Evolutionary conservation across 2,888 invertebrate species (phyloP), one percentile per base, ranked within the genome.

Genomic region (Microctonus aethiopoides): DNA sequence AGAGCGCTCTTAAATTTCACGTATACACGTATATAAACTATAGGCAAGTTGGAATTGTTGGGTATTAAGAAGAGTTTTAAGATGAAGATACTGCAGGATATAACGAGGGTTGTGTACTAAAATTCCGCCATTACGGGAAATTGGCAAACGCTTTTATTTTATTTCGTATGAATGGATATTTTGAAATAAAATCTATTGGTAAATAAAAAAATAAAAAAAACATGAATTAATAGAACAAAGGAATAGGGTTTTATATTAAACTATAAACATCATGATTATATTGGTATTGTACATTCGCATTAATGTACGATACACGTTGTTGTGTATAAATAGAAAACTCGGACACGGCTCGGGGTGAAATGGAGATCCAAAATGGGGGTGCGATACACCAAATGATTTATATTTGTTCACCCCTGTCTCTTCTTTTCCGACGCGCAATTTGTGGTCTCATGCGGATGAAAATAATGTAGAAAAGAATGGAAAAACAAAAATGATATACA

Each of bases 321-420:
- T 20, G 24, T 36, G 24, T 32, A 67, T 60, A 51, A 67, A 67
- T 67, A 67, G 59, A 52, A 52, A 60, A 59, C 24, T 51, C 36
- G 67, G 46, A 59, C 59, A 67, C 59, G 46, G 60, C 20, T 46
- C 46, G 5, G 34, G 24, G 60, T 52, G 46, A 32, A 56, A 29
- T 24, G 60, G 16, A 16, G 60, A 59, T 60, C 52, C 67, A 59
- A 22, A 34, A 29, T 22, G 39, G 16, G 34, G 24, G 36, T 46
- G 16, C 16, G 46, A 7, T 66, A 41, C 54, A 65, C 32, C 10
- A 60, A 39, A 29, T 60, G 29, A 69, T 66, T 51, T 57, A 65
- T 70, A 65, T 70, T n/a, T 32, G 20, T 59, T 16, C 22, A 9
- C 52, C 22, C 34, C 34, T 20, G 34, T 59, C 10, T 10, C 16